Evolutionary conservation across 2,888 invertebrate species (phyloP).

Genomic region (Parasteatoda lunata): DNA sequence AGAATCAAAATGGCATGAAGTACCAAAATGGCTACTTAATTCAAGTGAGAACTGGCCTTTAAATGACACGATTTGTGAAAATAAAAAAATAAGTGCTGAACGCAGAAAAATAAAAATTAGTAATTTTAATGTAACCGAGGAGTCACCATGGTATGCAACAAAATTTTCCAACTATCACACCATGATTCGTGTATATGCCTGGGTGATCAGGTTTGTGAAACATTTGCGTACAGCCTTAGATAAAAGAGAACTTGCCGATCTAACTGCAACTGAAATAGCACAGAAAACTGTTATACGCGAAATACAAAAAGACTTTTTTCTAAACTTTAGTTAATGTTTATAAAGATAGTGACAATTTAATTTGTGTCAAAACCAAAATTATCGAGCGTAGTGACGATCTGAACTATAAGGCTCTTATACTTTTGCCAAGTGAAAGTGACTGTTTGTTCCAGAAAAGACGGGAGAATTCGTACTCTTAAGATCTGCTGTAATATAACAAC

Average conservation of each 20-base stretch:
- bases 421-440: background rate
- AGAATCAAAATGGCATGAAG: background rate
- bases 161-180: conserved; percentile 9
- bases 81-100: background rate
- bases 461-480: background rate
- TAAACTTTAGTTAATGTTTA: background rate
- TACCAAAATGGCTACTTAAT: background rate
- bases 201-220: background rate
- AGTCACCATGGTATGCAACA: background rate
- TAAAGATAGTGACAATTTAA: background rate
- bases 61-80: background rate
- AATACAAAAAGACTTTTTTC: background rate
- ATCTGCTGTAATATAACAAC: background rate
- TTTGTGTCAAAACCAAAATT: conserved; percentile 11
- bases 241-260: background rate
- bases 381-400: conserved; percentile 15
- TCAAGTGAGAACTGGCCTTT: background rate
- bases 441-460: background rate
- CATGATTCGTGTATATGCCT: conserved; percentile 7
- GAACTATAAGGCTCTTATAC: background rate
- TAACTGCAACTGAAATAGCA: background rate
- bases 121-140: background rate
- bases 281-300: background rate
- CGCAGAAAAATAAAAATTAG: background rate
- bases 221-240: background rate